Conservation (phyloP, 2,797 vertebrate genomes). For the Megaceryle alcyon region DNA sequence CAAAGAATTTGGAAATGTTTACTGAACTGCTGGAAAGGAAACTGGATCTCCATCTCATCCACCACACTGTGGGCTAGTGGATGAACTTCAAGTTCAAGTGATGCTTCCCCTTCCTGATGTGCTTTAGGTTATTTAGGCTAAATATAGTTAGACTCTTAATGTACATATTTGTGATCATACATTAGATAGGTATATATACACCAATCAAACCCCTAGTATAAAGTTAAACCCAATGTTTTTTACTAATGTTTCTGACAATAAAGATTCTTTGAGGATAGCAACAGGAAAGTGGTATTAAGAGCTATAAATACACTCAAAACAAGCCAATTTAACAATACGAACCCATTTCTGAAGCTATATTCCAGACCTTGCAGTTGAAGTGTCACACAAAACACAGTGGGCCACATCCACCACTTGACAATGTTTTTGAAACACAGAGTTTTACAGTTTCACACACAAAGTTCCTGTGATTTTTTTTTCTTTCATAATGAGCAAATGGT, state of each 20-base stretch:
- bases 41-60: background rate
- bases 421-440: background rate
- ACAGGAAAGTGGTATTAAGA: background rate
- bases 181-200: background rate
- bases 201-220: background rate
- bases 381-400: background rate
- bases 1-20: background rate
- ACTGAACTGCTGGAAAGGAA: background rate
- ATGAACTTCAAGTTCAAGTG: background rate
- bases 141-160: background rate
- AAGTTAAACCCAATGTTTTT: background rate
- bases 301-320: background rate
- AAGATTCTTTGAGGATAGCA: background rate
- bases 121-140: background rate
- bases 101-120: background rate
- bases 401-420: background rate
- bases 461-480: background rate
- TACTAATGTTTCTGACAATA: background rate
- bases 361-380: background rate
- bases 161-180: background rate
- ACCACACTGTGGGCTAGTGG: accelerated
- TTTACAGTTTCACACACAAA: background rate
- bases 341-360: background rate
- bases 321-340: background rate
- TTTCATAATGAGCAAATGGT: background rate